These are phyloP conservation scores for Whitmania pigra DNA, from an alignment of 1,140 invertebrate genomes.

Conservation along the genomic window DNA sequence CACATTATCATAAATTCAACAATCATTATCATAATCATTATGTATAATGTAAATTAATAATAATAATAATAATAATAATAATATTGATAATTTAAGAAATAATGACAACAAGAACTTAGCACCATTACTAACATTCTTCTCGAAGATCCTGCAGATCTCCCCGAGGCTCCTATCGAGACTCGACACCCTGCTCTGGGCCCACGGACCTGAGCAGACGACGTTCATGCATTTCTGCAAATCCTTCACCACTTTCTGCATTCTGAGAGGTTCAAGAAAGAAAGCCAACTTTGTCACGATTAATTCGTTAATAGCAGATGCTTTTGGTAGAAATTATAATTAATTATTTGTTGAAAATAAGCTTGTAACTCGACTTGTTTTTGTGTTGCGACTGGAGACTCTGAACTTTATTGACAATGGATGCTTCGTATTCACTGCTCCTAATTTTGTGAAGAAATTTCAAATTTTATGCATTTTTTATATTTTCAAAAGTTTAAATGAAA, in stretches of 20 bases:
- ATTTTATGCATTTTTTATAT: not conserved
- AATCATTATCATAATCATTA: not conserved
- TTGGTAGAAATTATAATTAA: not conserved
- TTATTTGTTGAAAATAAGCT: not conserved
- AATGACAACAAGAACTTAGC: too few species aligned
- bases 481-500: too few species aligned
- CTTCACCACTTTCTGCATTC: conserved; percentile 50
- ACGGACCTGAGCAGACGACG: conserved; percentile 47
- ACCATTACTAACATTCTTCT: conserved; percentile 43
- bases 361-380: not conserved
- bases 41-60: not conserved
- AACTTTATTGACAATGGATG: not conserved
- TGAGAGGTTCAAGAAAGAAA: conserved; percentile 26
- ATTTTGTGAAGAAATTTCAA: not conserved
- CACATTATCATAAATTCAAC: too few species aligned
- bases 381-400: not conserved
- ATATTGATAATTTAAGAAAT: too few species aligned
- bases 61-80: conserved; percentile 12
- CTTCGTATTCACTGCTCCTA: conserved; percentile 1
- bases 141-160: conserved; percentile 51
- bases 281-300: too few species aligned
- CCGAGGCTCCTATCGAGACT: conserved; percentile 51
- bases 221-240: conserved; percentile 52
- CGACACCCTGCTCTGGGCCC: conserved; percentile 50
- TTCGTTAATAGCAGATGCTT: too few species aligned